These are phyloP conservation scores for Uromys caudimaculatus DNA, from an alignment of 2,797 vertebrate species.

Conservation along the genomic window DNA sequence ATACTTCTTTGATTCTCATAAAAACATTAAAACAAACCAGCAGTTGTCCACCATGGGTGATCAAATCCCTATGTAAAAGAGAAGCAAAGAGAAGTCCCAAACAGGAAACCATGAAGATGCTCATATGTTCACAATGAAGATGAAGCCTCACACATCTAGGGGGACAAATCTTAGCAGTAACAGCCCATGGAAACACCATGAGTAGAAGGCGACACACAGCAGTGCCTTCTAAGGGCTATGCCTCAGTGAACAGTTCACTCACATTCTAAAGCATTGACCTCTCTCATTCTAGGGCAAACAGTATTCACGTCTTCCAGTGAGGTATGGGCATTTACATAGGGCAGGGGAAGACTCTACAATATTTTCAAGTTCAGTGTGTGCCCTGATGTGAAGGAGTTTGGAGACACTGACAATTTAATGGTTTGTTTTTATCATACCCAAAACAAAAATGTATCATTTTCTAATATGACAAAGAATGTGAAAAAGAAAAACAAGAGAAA, in stretches of 20 bases:
- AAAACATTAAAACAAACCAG: constrained; percentile 35
- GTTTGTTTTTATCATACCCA: constrained; percentile 19
- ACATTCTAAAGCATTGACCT: background rate
- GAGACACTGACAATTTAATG: background rate
- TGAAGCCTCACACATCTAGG: background rate
- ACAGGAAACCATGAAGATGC: background rate
- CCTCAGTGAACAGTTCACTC: background rate
- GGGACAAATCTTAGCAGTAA: constrained; percentile 21
- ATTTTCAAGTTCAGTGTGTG: constrained; percentile 6
- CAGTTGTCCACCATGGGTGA: background rate
- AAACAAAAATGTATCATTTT: constrained; percentile 20
- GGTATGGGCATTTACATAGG: background rate
- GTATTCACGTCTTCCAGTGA: background rate
- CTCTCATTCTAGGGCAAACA: background rate
- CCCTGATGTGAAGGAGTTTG: background rate
- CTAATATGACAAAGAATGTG: background rate
- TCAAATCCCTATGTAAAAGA: background rate
- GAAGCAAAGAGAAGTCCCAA: constrained; percentile 24
- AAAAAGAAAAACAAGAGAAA: background rate
- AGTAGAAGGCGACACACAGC: background rate
- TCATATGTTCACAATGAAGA: background rate
- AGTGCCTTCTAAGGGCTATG: background rate
- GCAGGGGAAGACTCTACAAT: background rate
- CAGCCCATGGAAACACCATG: background rate
- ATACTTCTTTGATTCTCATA: background rate